Evolutionary conservation across 1,140 invertebrate genomes (phyloP).

Genomic region (Cotesia typhae): DNA sequence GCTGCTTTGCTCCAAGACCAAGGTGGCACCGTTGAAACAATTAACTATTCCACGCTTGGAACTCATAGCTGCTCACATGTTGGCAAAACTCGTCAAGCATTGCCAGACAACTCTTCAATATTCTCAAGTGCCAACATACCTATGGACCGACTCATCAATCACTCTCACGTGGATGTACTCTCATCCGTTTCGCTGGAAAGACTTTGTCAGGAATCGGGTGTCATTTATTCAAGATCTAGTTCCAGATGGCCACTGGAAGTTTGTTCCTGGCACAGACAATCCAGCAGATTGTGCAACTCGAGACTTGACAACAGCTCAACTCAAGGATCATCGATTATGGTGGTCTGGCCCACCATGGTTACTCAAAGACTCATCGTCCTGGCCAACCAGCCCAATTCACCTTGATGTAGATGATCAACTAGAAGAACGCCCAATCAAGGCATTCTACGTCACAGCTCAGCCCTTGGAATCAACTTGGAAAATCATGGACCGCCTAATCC

Average conservation of each 20-base stretch:
- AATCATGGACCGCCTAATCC: no score
- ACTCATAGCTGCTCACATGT: background rate
- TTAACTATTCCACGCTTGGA: background rate
- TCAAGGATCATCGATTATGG: background rate
- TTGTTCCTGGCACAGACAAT: background rate
- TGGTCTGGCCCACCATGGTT: conserved; percentile 37
- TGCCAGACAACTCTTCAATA: background rate
- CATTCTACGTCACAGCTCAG: no score
- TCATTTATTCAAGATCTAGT: background rate
- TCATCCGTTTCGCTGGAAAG: background rate
- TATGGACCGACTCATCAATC: conserved; percentile 20
- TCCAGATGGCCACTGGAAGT: conserved; percentile 6
- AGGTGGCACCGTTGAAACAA: background rate
- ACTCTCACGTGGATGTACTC: background rate
- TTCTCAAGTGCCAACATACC: background rate
- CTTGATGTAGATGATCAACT: background rate
- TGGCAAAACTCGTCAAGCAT: background rate
- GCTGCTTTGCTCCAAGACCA: background rate
- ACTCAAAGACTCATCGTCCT: background rate
- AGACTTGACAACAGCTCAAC: background rate
- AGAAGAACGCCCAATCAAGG: conserved; percentile 2
- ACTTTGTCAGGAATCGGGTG: background rate
- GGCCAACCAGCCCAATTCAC: background rate
- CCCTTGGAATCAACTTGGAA: no score
- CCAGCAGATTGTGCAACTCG: background rate